Base-by-base conservation (phyloP, 2,113 vertebrate genomes). In the Grantiella picta region DNA sequence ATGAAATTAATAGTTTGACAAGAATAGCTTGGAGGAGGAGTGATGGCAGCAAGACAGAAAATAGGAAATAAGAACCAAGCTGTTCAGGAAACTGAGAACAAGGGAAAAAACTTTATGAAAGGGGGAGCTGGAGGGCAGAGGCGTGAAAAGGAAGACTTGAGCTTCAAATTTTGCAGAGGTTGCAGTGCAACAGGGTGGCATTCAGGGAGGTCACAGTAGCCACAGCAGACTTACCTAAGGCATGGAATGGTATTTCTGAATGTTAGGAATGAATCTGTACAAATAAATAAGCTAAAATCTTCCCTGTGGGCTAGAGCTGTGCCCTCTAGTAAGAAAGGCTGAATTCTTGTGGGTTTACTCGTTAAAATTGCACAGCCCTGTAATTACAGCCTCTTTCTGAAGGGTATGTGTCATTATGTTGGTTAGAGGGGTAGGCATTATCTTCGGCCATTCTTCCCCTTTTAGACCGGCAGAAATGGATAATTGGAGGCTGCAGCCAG, bases 401-500 rank as follows among this genome's bases (percentile, higher is more conserved):
- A 90, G 88, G 80, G n/a, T 82, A 79, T 8, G 19, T 94, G 95
- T 92, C 80, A 57, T 35, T 33, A 31, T 57, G 14, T 21, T 73
- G 95, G 96, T 91, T 90, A 65, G 60, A 82, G 90, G 72, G 72
- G 60, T 78, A 85, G 90, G 29, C 53, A 86, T 94, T 96, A 94
- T 95, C 94, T 90, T 90, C 8, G 40, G 80, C 80, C 9, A 1
- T 83, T 93, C 75, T 93, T 96, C 93, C 61, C 83, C 93, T 95
- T 96, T 96, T 96, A 95, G 94, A 81, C 79, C 81, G 86, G 45
- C 68, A 92, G 72, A 93, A 73, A 92, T 57, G 69, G 77, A 82
- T 96, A 96, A 96, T 96, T 96, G 90, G 80, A 93, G 92, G 93
- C 68, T 95, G 78, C 36, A 96, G 86, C 76, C 90, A 86, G 92